Evolutionary conservation across 1,140 invertebrate genomes (phyloP), one percentile per base, ranked within the genome.

Genomic region (Hyphantria cunea): DNA sequence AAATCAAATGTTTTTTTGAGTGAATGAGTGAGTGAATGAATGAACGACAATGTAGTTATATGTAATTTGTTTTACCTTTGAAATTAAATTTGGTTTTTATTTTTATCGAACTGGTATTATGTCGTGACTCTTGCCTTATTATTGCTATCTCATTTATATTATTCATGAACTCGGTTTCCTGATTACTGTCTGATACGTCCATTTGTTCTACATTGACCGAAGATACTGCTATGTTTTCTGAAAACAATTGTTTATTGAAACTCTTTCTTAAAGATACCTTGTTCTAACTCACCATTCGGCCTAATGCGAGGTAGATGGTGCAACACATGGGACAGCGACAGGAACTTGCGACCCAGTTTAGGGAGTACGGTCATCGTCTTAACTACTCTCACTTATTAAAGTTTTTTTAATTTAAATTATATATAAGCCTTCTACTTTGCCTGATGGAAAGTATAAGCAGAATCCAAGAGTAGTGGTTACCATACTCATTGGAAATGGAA

Each of bases 11-110:
- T 45, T n/a, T 45, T 45, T 45, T 3, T n/a, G 13, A 44, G 33
- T 34, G 6, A n/a, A 34, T 34, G 33, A 34, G 6, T 34, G 37
- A 39, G 9, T n/a, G n/a, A n/a, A 39, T 39, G 2, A 10, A 39
- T 39, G n/a, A 39, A 39, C 37, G n/a, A 10, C 7, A 39, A n/a
- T 39, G n/a, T 39, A 10, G 37, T 7, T 2, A 39, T 39, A 39
- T 0, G 7, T 10, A 7, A n/a, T n/a, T n/a, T 39, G 37, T 39
- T 39, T 66, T 72, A 86, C 79, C 74, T 80, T 72, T 78, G 25
- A 84, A 79, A 47, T 64, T 65, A 41, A 77, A 74, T 63, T 79
- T 76, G 3, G 80, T 84, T 65, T 79, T 81, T 15, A 84, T 76
- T 74, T 67, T 82, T 55, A 82, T 64, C 9, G 68, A 73, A 58